Percentiles rank a stretch among this genome's conserved stretches.
Conservation (phyloP, 2,113 vertebrate genomes). For the Thymallus thymallus region DNA sequence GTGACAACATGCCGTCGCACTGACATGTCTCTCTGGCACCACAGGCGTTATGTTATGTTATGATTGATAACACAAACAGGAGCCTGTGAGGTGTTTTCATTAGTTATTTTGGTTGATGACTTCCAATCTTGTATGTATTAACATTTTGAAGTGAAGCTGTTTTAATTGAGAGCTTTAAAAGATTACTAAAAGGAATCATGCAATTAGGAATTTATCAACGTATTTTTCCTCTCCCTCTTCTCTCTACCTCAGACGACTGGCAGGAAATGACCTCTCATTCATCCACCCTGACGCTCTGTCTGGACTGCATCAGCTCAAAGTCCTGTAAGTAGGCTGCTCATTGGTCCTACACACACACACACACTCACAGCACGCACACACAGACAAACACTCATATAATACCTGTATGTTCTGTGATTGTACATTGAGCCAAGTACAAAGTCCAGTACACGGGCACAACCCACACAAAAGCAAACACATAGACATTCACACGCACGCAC, state of each 20-base stretch:
- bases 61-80: background rate
- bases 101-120: background rate
- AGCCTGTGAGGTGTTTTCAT: background rate
- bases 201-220: too few species aligned
- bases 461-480: conserved; percentile 13
- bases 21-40: background rate
- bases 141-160: background rate
- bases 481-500: conserved; percentile 16
- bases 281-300: conserved; percentile 97
- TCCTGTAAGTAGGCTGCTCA: conserved; percentile 88
- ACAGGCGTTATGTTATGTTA: too few species aligned
- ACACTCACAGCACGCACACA: conserved; percentile 29
- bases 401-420: conserved; percentile 29
- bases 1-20: background rate
- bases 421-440: conserved; percentile 40
- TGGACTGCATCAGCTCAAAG: conserved; percentile 98
- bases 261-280: conserved; percentile 97
- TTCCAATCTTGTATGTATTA: too few species aligned
- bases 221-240: background rate
- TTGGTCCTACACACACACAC: conserved; percentile 32
- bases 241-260: conserved; percentile 82
- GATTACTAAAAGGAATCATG: too few species aligned
- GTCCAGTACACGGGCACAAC: conserved; percentile 37
- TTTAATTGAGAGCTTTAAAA: background rate
- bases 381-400: conserved; percentile 14